A percentile compares a stretch with the other conserved stretches of the same genome.
Evolutionary conservation across 2,797 vertebrate genomes (phyloP).

Genomic region (Telmatherina bonti): DNA sequence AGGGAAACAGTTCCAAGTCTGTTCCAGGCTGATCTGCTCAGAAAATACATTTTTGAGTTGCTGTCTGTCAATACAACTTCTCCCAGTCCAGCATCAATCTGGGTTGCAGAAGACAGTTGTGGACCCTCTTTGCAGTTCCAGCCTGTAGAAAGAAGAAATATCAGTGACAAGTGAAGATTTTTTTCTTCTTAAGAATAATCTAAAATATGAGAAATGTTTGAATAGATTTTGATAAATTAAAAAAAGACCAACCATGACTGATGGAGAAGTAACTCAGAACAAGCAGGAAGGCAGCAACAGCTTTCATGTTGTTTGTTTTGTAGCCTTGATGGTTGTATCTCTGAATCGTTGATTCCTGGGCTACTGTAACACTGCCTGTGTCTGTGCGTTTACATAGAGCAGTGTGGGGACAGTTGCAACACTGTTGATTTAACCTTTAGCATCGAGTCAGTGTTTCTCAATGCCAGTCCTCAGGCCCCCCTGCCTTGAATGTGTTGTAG

Average conservation of each 20-base stretch:
- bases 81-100: constrained; percentile 6
- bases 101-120: not conserved
- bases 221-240: too few species aligned
- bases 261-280: constrained; percentile 20
- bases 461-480: too few species aligned
- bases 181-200: not conserved
- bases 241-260: constrained; percentile 24
- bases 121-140: not conserved
- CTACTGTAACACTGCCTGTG: too few species aligned
- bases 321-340: too few species aligned
- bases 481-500: too few species aligned
- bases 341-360: too few species aligned
- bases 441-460: too few species aligned
- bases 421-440: too few species aligned
- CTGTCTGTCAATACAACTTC: constrained; percentile 8
- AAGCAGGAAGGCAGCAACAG: constrained; percentile 18
- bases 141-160: not conserved
- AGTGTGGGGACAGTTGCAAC: too few species aligned
- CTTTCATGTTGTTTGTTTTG: constrained; percentile 32
- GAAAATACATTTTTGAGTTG: accelerated
- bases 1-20: not conserved
- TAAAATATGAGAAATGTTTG: too few species aligned
- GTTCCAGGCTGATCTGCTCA: not conserved
- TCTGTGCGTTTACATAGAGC: too few species aligned
- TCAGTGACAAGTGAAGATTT: not conserved